Conservation (phyloP, 35 echinoderm and acorn worm genomes). For the Apostichopus japonicus region DNA sequence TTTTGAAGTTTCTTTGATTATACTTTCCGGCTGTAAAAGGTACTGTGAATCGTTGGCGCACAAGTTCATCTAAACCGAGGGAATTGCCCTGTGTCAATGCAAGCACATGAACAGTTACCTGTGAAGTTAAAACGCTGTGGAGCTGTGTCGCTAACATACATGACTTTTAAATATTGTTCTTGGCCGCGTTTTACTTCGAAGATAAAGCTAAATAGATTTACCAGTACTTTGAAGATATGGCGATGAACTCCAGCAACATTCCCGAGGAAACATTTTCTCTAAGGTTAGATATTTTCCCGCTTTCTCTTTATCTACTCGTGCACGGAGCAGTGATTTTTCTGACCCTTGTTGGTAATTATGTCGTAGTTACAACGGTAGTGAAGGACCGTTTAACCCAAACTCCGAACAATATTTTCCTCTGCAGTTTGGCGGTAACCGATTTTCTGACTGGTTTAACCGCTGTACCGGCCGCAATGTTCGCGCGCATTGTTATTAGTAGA, state of each 20-base stretch:
- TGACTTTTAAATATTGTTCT: too few species aligned
- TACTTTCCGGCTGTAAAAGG: too few species aligned
- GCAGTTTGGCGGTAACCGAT: slow-evolving; percentile 21
- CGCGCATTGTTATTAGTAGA: slow-evolving; percentile 17
- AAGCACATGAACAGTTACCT: too few species aligned
- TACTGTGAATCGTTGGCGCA: too few species aligned
- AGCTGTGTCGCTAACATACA: too few species aligned
- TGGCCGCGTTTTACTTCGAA: too few species aligned
- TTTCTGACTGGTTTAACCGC: slow-evolving; percentile 27
- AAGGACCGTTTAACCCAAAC: neutral
- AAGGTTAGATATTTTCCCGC: neutral
- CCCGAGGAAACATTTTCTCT: neutral
- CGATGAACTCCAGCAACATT: neutral
- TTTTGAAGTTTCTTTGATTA: too few species aligned
- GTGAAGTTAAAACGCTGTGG: too few species aligned
- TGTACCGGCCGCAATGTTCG: neutral
- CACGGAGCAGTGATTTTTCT: neutral
- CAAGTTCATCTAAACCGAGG: too few species aligned
- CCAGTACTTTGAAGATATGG: too few species aligned
- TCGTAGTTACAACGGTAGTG: neutral
- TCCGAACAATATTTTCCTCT: neutral
- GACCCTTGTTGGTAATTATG: neutral
- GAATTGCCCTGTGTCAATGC: too few species aligned
- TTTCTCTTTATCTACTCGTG: neutral
- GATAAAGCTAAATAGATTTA: too few species aligned